Evolutionary conservation across 2,888 invertebrate genomes (phyloP).

Genomic region (Caenorhabditis sinica): DNA sequence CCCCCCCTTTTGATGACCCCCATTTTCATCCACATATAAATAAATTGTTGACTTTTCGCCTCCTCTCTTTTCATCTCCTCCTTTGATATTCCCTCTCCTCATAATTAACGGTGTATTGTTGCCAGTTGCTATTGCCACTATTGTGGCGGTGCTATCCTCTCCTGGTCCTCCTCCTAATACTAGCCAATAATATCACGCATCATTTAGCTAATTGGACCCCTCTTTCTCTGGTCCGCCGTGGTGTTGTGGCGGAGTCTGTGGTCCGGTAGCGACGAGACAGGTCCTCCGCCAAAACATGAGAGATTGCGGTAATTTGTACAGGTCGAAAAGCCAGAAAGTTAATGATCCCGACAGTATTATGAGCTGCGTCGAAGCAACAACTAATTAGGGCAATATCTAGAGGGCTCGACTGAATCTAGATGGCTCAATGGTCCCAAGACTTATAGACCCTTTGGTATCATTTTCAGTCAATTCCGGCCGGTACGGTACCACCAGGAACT

Average conservation of each 20-base stretch:
- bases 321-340: too few relatives aligned
- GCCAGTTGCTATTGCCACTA: not conserved
- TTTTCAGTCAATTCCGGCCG: too few relatives aligned
- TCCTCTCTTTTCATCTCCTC: conserved; percentile 18
- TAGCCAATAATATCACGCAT: conserved; percentile 54
- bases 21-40: conserved; percentile 45
- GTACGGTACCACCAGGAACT: too few relatives aligned
- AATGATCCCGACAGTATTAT: too few relatives aligned
- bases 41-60: conserved; percentile 40
- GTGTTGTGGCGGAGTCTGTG: not conserved
- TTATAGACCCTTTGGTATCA: too few relatives aligned
- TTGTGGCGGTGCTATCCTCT: not conserved
- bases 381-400: too few relatives aligned
- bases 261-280: not conserved
- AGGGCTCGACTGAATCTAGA: too few relatives aligned
- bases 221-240: not conserved
- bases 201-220: conserved; percentile 56
- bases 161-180: not conserved
- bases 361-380: too few relatives aligned
- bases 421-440: too few relatives aligned
- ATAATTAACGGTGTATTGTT: conserved; percentile 36
- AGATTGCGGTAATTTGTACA: too few relatives aligned
- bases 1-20: too few relatives aligned
- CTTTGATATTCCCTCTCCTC: conserved; percentile 1
- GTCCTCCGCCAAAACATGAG: too few relatives aligned